These are phyloP conservation scores for Cactoblastis cactorum DNA, from an alignment of 2,888 invertebrate genomes.

Conservation along the genomic window DNA sequence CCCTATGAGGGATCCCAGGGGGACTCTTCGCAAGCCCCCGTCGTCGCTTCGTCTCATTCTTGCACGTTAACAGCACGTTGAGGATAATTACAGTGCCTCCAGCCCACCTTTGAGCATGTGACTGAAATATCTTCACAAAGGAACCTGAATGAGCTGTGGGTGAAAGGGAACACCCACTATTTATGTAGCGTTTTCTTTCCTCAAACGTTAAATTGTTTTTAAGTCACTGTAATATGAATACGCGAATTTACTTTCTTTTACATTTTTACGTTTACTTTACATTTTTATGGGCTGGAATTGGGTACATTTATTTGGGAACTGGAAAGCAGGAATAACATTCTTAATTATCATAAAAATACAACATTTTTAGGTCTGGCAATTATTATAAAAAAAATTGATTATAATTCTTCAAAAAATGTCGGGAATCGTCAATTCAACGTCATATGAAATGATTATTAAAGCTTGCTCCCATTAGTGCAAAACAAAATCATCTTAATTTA, in stretches of 20 bases:
- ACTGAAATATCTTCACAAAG: conserved; percentile 57
- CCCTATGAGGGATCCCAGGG: conserved; percentile 33
- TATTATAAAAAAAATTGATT: too few relatives aligned
- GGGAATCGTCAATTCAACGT: too few relatives aligned
- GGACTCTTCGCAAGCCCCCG: conserved; percentile 39
- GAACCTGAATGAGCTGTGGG: conserved; percentile 51
- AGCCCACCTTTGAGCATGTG: conserved; percentile 55
- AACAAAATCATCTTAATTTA: too few relatives aligned
- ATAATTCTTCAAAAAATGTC: too few relatives aligned
- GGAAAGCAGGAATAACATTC: too few relatives aligned
- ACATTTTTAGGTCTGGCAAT: too few relatives aligned
- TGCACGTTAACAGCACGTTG: conserved; percentile 43
- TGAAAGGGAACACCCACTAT: conserved; percentile 52
- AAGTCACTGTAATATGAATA: conserved; percentile 15
- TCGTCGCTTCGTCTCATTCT: conserved; percentile 34
- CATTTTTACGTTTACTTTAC: neutral
- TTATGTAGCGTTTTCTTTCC: conserved; percentile 38
- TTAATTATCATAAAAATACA: too few relatives aligned
- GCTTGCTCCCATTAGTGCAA: too few relatives aligned
- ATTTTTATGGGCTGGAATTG: too few relatives aligned
- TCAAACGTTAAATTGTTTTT: conserved; percentile 28
- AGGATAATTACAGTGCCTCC: conserved; percentile 66
- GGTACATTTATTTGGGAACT: too few relatives aligned
- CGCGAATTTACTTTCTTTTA: neutral
- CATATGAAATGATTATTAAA: too few relatives aligned